Evolutionary conservation across 2,113 vertebrate genomes (phyloP).

Genomic region (Ursus arctos): DNA sequence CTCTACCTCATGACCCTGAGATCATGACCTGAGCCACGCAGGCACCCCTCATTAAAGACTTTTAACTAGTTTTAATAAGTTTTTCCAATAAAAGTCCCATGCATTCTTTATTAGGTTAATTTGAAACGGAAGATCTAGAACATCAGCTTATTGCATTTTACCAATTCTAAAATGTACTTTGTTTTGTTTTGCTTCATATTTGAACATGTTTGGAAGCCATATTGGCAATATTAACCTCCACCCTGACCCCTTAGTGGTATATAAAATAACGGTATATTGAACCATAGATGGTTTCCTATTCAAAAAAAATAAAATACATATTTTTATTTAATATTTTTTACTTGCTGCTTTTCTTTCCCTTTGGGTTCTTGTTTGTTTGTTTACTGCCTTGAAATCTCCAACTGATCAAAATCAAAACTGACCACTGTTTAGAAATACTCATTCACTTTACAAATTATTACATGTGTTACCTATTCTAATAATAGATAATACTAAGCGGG

Average conservation of each 20-base stretch:
- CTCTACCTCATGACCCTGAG: background rate
- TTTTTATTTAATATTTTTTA: conserved; percentile 19
- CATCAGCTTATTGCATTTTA: background rate
- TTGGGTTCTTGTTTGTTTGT: background rate
- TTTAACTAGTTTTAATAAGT: background rate
- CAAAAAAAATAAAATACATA: background rate
- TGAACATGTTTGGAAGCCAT: background rate
- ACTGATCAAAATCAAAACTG: conserved; percentile 46
- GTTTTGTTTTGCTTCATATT: conserved; percentile 4
- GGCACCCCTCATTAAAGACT: background rate
- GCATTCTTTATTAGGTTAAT: background rate
- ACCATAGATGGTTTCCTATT: background rate
- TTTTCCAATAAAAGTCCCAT: background rate
- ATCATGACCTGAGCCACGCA: background rate
- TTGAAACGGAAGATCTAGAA: background rate
- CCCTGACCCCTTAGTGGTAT: background rate
- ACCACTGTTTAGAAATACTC: conserved; percentile 10
- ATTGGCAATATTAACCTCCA: background rate
- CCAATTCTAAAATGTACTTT: background rate
- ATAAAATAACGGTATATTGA: background rate
- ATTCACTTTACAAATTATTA: conserved; percentile 51
- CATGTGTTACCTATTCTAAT: background rate
- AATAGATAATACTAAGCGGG: background rate
- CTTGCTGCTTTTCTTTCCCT: conserved; percentile 26
- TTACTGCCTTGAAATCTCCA: background rate